Evolutionary conservation across 2,113 vertebrate species (phyloP).

Genomic region (Orycteropus afer): DNA sequence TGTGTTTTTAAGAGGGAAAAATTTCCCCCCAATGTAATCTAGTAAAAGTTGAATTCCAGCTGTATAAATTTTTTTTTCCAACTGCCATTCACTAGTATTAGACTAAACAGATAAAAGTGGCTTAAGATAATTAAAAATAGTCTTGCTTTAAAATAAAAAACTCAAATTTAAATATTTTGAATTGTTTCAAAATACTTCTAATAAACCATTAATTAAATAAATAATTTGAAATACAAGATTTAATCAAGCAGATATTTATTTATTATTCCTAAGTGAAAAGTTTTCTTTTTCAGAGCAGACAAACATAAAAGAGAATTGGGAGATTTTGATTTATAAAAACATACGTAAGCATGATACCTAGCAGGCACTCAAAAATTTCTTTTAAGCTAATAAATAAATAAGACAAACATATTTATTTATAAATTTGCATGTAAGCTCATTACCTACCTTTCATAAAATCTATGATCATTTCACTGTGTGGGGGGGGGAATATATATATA

Average conservation of each 20-base stretch:
- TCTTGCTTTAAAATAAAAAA: not conserved
- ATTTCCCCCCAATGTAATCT: not conserved
- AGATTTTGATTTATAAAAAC: not conserved
- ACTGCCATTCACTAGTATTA: not conserved
- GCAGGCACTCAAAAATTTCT: not conserved
- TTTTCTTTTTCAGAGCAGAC: not conserved
- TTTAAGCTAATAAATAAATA: slow-evolving; percentile 48
- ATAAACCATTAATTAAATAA: not conserved
- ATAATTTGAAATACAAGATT: not conserved
- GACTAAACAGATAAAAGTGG: slow-evolving; percentile 15
- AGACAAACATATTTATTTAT: not conserved
- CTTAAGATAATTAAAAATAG: slow-evolving; percentile 46
- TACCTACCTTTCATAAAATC: slow-evolving; percentile 13
- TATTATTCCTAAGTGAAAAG: not conserved
- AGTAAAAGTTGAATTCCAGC: not conserved
- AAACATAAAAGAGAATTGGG: not conserved
- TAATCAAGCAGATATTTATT: not conserved
- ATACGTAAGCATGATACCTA: not conserved
- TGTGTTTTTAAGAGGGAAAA: not conserved
- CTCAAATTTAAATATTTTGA: slow-evolving; percentile 9
- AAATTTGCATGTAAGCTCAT: not conserved
- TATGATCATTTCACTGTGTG: not conserved
- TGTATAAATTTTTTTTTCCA: slow-evolving; percentile 24
- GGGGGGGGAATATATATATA: no score
- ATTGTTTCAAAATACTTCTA: slow-evolving; percentile 7